Evolutionary conservation across 2,888 invertebrate species (phyloP).

Genomic region (Sclerodermus sp.): DNA sequence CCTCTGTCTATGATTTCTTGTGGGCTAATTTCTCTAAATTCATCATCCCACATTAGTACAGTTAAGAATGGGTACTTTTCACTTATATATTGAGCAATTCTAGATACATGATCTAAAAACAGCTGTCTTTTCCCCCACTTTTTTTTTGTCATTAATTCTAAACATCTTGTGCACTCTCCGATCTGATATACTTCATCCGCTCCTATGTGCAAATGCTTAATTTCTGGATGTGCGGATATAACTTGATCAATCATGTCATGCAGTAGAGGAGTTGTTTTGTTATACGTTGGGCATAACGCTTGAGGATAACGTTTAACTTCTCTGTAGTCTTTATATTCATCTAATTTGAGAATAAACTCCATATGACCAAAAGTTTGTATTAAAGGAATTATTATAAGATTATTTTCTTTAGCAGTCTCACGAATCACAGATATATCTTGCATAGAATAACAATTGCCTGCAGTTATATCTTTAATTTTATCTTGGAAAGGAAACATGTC

Average conservation of each 20-base stretch:
- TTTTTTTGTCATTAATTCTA: conserved; percentile 50
- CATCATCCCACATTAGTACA: conserved; percentile 82
- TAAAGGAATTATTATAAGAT: conserved; percentile 74
- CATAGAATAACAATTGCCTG: conserved; percentile 67
- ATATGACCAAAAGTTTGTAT: conserved; percentile 87
- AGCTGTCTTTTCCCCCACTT: conserved; percentile 62
- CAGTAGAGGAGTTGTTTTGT: conserved; percentile 63
- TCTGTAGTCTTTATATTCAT: conserved; percentile 67
- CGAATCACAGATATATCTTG: conserved; percentile 62
- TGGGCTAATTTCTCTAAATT: conserved; percentile 66
- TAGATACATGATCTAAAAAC: conserved; percentile 67
- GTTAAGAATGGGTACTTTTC: conserved; percentile 60
- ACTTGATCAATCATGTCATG: conserved; percentile 74
- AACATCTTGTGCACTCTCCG: conserved; percentile 66
- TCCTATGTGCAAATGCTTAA: conserved; percentile 71
- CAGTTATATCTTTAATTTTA: conserved; percentile 63
- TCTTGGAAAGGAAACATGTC: conserved; percentile 83
- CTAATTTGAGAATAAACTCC: conserved; percentile 76
- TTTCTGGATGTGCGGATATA: conserved; percentile 61
- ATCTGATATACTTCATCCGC: conserved; percentile 81
- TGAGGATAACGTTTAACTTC: conserved; percentile 66
- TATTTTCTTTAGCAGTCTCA: conserved; percentile 61
- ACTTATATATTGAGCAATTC: conserved; percentile 60
- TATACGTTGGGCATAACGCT: conserved; percentile 72
- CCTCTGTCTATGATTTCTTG: conserved; percentile 57